A percentile compares a stretch with the other conserved stretches of the same genome.
Evolutionary conservation across 2,113 vertebrate genomes (phyloP).

Genomic region (Ctenodactylus gundi): DNA sequence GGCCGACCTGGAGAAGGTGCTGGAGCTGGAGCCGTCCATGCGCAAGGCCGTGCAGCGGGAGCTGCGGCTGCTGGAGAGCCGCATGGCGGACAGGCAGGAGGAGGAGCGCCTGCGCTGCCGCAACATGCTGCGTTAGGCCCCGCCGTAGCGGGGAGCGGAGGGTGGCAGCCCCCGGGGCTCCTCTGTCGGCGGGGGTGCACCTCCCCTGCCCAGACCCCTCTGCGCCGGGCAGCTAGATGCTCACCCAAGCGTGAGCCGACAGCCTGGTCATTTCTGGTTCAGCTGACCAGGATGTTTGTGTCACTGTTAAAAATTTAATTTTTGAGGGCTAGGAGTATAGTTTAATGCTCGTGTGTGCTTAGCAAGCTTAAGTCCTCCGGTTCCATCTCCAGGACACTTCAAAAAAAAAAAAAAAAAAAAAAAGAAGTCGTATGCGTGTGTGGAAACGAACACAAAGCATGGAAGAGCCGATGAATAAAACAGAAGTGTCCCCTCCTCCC

Average conservation of each 20-base stretch:
- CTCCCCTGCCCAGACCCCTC: neutral
- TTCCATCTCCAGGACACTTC: neutral
- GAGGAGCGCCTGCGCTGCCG: constrained; percentile 88
- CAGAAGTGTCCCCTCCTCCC: neutral
- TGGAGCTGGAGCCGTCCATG: constrained; percentile 90
- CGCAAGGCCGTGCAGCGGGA: constrained; percentile 86
- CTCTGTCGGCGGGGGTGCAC: too few relatives aligned
- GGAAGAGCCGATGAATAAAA: neutral
- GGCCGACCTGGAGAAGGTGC: constrained; percentile 86
- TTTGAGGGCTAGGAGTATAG: neutral
- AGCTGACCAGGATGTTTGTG: neutral
- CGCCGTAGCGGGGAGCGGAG: rapidly evolving
- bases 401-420: too few relatives aligned
- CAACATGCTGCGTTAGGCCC: constrained; percentile 84
- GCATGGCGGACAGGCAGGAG: constrained; percentile 89
- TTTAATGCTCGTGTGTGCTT: neutral
- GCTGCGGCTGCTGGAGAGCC: constrained; percentile 85
- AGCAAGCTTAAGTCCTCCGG: neutral
- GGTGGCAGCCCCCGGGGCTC: neutral
- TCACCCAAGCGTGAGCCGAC: neutral
- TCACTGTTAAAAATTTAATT: neutral
- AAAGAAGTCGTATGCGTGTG: neutral
- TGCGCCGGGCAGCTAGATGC: too few relatives aligned
- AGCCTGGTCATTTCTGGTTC: neutral
- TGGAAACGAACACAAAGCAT: neutral